Percentiles rank a stretch among this genome's conserved stretches.
phyloP scores from a whole-genome alignment of 2,113 vertebrate species.

The Calypte anna region DNA sequence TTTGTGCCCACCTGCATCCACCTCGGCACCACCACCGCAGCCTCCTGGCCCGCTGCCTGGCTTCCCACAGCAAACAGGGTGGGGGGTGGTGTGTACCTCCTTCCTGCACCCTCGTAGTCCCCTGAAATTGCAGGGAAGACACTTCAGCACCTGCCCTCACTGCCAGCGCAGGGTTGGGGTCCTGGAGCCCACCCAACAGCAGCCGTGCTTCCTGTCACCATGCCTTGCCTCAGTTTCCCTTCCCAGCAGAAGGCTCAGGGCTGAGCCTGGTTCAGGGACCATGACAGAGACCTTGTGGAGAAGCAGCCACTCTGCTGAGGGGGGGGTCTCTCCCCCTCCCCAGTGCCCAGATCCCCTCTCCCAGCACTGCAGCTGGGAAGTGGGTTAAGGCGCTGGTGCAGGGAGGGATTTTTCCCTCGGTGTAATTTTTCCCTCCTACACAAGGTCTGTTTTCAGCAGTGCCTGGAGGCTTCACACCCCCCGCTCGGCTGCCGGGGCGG shows the following conservation, averaged over 20 bases:
- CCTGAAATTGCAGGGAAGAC: too few species aligned
- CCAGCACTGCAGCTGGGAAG: neutral
- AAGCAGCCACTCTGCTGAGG: neutral
- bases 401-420: slow-evolving; percentile 5
- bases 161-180: neutral
- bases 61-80: neutral
- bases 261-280: too few species aligned
- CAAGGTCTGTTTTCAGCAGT: slow-evolving; percentile 59
- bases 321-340: neutral
- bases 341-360: neutral
- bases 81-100: neutral
- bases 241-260: neutral
- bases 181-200: neutral
- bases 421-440: slow-evolving; percentile 69
- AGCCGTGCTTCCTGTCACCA: neutral
- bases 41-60: neutral
- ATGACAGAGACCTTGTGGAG: accelerated
- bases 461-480: slow-evolving; percentile 47
- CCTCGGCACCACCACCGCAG: neutral
- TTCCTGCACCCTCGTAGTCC: accelerated
- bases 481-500: neutral
- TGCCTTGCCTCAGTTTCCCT: neutral
- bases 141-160: neutral
- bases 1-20: neutral
- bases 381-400: slow-evolving; percentile 1